Percentiles rank a stretch among this genome's conserved stretches.
These are phyloP conservation scores for Coremacera marginata DNA, from an alignment of 2,888 invertebrate species.

Conservation along the genomic window DNA sequence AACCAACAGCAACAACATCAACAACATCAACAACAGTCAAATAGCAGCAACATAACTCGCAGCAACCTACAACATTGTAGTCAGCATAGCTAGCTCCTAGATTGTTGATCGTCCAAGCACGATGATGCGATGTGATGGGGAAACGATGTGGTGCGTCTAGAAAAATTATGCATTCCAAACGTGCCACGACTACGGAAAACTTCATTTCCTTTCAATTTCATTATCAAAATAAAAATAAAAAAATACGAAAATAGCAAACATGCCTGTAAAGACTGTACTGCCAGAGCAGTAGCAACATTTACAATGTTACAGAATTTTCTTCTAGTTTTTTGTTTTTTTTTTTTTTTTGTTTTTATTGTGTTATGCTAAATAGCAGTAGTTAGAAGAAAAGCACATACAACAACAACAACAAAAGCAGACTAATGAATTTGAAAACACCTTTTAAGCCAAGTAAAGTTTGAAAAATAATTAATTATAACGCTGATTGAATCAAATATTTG, in stretches of 20 bases:
- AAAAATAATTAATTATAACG: too few species aligned
- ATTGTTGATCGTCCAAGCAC: not conserved
- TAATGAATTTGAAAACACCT: too few species aligned
- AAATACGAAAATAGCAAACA: not conserved
- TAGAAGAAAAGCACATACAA: not conserved
- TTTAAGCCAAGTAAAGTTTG: too few species aligned
- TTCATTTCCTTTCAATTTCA: conserved; percentile 27
- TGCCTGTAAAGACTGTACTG: too few species aligned
- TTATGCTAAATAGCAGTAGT: not conserved
- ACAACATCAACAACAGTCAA: not conserved
- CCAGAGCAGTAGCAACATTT: too few species aligned
- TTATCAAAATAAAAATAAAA: conserved; percentile 11
- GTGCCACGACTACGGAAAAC: conserved; percentile 10
- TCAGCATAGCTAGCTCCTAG: not conserved
- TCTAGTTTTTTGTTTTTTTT: not conserved
- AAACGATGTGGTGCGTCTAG: not conserved
- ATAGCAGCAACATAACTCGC: not conserved
- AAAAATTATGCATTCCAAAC: conserved; percentile 20
- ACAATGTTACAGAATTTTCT: not conserved
- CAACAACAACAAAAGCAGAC: too few species aligned
- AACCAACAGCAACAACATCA: not conserved
- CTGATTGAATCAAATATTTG: too few species aligned
- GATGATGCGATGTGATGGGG: not conserved
- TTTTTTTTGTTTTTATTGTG: not conserved
- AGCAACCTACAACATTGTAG: not conserved